phyloP scores from a whole-genome alignment of 2,113 vertebrate genomes.

The Psephotus haematonotus region DNA sequence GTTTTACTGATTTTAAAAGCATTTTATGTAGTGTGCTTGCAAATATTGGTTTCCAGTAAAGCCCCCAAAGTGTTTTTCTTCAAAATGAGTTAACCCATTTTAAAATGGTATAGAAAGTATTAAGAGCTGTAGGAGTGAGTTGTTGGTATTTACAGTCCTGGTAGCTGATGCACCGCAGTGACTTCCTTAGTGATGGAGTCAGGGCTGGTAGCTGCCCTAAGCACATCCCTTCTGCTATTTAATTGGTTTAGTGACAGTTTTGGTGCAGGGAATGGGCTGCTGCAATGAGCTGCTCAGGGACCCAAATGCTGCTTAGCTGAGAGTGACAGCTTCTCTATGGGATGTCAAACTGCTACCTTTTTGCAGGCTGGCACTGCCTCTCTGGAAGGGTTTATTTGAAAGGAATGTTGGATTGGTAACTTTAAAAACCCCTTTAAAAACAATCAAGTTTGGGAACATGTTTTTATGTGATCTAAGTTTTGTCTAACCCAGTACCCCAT shows the following conservation, averaged over 20 bases:
- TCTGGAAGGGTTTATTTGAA: neutral
- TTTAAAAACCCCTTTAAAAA: neutral
- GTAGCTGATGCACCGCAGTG: accelerated
- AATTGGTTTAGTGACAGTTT: neutral
- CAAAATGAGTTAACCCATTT: neutral
- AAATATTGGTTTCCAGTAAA: neutral
- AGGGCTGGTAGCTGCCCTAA: neutral
- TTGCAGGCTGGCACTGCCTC: neutral
- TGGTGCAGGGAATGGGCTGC: neutral
- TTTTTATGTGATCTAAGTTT: neutral
- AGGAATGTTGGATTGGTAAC: neutral
- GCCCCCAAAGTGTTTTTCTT: neutral
- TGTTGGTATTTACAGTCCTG: neutral
- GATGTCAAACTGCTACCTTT: neutral
- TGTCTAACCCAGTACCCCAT: neutral
- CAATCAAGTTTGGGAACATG: neutral
- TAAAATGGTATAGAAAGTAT: neutral
- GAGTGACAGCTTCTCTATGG: neutral
- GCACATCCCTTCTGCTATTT: neutral
- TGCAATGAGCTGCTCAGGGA: neutral
- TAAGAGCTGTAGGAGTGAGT: neutral
- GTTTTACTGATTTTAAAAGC: neutral
- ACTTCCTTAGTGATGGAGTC: neutral
- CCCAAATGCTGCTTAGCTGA: neutral
- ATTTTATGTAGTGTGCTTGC: neutral